Percentiles rank a stretch among this genome's conserved stretches.
Conservation (phyloP, 64 coral and sea anemone genomes). For the Montipora cactus region DNA sequence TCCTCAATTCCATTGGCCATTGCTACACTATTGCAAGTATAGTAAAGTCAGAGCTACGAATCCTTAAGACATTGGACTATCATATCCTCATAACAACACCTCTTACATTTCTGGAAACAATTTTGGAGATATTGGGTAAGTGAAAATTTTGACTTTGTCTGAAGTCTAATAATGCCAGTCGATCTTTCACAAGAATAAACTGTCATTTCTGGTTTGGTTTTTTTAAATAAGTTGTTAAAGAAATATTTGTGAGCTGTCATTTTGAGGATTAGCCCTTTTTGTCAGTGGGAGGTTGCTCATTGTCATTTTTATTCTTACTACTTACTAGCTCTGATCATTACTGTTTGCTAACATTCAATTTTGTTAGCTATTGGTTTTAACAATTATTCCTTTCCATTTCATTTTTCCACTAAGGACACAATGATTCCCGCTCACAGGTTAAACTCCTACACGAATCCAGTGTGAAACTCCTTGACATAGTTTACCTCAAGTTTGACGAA, state of each 20-base stretch:
- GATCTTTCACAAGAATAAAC: no score
- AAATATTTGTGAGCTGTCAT: no score
- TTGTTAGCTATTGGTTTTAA: not conserved
- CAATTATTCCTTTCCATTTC: not conserved
- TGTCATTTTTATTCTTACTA: no score
- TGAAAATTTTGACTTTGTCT: not conserved
- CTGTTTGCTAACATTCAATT: no score
- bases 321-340: no score
- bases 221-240: no score
- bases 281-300: no score
- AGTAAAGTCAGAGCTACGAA: conserved; percentile 94
- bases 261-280: no score
- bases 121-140: conserved; percentile 97
- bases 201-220: no score
- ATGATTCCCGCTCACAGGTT: conserved; percentile 87
- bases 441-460: conserved; percentile 93
- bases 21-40: conserved; percentile 87
- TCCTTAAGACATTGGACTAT: conserved; percentile 91
- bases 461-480: conserved; percentile 89
- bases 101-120: conserved; percentile 85
- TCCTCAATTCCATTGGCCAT: conserved; percentile 90
- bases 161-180: no score
- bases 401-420: conserved; percentile 74
- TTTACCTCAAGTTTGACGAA: conserved; percentile 86
- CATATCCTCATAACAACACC: conserved; percentile 78